Percentiles rank a stretch among this genome's conserved stretches.
These are phyloP conservation scores for Copsychus sechellarum DNA, from an alignment of 2,113 vertebrate genomes.

Conservation along the genomic window DNA sequence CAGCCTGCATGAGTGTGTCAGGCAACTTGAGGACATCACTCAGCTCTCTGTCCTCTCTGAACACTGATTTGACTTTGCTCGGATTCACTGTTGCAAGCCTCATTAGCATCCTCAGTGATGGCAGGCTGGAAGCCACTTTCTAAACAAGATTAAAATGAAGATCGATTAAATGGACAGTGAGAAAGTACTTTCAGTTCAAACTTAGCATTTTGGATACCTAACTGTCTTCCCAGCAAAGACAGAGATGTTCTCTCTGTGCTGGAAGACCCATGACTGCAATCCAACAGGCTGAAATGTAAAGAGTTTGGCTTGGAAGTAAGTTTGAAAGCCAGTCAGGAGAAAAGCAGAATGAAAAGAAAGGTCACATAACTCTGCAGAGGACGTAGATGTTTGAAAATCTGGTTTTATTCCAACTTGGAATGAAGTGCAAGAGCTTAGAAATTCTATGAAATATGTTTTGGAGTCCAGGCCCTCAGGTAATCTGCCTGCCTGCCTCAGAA, in stretches of 20 bases:
- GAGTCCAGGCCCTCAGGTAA: neutral
- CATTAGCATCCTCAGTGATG: neutral
- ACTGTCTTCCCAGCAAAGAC: neutral
- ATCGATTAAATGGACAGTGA: neutral
- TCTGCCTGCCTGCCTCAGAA: neutral
- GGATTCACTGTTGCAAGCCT: neutral
- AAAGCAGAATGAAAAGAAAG: neutral
- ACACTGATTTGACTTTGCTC: neutral
- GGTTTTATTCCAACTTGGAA: conserved; percentile 8
- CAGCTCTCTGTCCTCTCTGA: neutral
- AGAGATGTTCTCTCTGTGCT: neutral
- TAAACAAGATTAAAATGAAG: conserved; percentile 18
- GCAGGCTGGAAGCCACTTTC: neutral
- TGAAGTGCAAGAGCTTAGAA: neutral
- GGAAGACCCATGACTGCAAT: neutral
- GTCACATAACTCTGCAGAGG: neutral
- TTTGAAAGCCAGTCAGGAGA: neutral
- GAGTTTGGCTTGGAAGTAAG: neutral
- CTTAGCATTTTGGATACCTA: neutral
- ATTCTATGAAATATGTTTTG: neutral
- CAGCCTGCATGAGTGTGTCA: neutral
- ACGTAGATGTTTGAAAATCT: neutral
- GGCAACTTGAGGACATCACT: neutral
- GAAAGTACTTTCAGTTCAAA: neutral
- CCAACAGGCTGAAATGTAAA: neutral